A percentile compares a stretch with the other conserved stretches of the same genome.
These are phyloP conservation scores for Eupithecia pulchellata DNA, from an alignment of 2,888 invertebrate genomes.

Conservation along the genomic window DNA sequence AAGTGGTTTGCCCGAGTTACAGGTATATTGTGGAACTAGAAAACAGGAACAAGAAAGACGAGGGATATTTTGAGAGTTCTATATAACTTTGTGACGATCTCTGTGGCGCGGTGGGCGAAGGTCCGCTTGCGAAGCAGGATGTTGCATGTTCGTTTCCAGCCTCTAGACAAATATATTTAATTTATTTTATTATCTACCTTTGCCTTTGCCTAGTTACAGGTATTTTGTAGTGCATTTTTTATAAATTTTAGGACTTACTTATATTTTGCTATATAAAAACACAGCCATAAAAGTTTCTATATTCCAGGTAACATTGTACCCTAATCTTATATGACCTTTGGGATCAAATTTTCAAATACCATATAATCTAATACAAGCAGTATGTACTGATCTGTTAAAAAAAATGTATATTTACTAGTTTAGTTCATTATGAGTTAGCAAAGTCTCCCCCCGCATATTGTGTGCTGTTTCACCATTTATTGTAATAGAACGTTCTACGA, in stretches of 20 bases:
- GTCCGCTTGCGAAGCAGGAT: too few species aligned
- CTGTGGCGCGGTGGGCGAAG: too few species aligned
- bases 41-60: not conserved
- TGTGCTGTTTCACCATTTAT: not conserved
- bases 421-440: not conserved
- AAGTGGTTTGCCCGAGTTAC: constrained; percentile 42
- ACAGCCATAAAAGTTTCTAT: too few species aligned
- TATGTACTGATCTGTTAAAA: too few species aligned
- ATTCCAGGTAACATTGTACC: not conserved
- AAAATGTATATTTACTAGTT: not conserved
- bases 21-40: constrained; percentile 17
- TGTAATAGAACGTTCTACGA: not conserved
- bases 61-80: not conserved
- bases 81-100: not conserved
- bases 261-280: too few species aligned
- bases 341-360: not conserved
- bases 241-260: too few species aligned
- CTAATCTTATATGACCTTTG: not conserved
- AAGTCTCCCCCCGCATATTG: not conserved
- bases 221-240: too few species aligned
- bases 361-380: too few species aligned
- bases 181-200: too few species aligned
- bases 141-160: too few species aligned
- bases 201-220: too few species aligned
- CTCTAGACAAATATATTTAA: too few species aligned